Evolutionary conservation across 2,888 invertebrate species (phyloP).

Genomic region (Synanthedon myopaeformis): DNA sequence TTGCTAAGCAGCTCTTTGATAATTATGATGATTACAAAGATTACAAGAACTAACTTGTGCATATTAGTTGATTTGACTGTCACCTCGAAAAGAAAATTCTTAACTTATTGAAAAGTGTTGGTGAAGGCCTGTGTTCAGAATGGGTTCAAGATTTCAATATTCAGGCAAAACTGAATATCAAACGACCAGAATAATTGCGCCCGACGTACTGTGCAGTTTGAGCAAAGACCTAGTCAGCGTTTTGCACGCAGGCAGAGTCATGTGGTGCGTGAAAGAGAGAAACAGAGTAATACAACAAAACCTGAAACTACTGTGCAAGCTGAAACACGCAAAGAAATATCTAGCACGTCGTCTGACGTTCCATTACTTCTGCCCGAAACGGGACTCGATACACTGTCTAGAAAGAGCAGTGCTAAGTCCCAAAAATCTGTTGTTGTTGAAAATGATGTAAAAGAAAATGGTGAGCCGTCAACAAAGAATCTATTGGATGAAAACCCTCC

Average conservation of each 20-base stretch:
- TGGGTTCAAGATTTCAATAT: constrained; percentile 96
- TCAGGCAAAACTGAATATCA: constrained; percentile 99
- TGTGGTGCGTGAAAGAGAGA: constrained; percentile 83
- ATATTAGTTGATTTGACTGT: constrained; percentile 88
- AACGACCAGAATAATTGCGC: constrained; percentile 92
- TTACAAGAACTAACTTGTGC: constrained; percentile 91
- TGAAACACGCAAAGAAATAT: constrained; percentile 31
- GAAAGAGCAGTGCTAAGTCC: constrained; percentile 69
- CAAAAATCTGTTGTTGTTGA: constrained; percentile 64
- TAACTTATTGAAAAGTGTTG: constrained; percentile 76
- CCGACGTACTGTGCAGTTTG: constrained; percentile 94
- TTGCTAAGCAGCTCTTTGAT: too few relatives aligned
- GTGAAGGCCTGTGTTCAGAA: too few relatives aligned
- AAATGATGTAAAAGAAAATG: constrained; percentile 37
- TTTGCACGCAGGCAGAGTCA: constrained; percentile 94
- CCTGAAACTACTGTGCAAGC: constrained; percentile 31
- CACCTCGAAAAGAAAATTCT: constrained; percentile 77
- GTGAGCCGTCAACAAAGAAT: constrained; percentile 50
- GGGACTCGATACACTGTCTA: constrained; percentile 44
- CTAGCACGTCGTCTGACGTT: constrained; percentile 39
- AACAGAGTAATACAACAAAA: constrained; percentile 50
- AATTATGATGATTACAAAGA: constrained; percentile 87
- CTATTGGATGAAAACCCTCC: constrained; percentile 44
- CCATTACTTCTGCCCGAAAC: constrained; percentile 24
- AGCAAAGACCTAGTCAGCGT: constrained; percentile 95